Evolutionary conservation across 2,888 invertebrate genomes (phyloP).

Genomic region (Cryptocephalus primarius): DNA sequence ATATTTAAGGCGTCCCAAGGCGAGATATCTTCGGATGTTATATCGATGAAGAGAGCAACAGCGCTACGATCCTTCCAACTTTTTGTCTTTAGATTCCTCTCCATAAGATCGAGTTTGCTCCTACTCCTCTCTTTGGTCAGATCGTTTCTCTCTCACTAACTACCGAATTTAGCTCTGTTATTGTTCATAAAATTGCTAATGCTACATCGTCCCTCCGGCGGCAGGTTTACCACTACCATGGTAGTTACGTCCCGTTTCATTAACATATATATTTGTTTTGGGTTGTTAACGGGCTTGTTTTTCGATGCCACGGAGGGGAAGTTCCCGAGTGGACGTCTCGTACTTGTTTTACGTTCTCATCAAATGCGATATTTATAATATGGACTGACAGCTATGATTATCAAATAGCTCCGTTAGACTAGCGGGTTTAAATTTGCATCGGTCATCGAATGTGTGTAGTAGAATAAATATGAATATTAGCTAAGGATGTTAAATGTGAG

Average conservation of each 20-base stretch:
- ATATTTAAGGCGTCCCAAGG: constrained; percentile 12
- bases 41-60: constrained; percentile 1
- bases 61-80: not conserved
- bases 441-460: too few relatives aligned
- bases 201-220: constrained; percentile 1
- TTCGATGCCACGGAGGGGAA: too few relatives aligned
- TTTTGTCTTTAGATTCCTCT: not conserved
- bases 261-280: constrained; percentile 4
- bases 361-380: too few relatives aligned
- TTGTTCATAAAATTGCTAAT: constrained; percentile 15
- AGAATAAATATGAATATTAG: too few relatives aligned
- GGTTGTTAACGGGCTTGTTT: constrained; percentile 3
- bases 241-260: constrained; percentile 1
- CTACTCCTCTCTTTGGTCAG: not conserved
- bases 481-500: too few relatives aligned
- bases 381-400: too few relatives aligned
- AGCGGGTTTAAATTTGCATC: too few relatives aligned
- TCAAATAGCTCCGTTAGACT: too few relatives aligned
- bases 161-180: constrained; percentile 3
- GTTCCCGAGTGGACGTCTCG: too few relatives aligned
- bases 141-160: not conserved
- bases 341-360: too few relatives aligned
- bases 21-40: constrained; percentile 14
- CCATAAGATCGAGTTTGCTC: too few relatives aligned
- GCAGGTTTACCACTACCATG: not conserved